These are phyloP conservation scores for Pogona vitticeps DNA, from an alignment of 2,113 vertebrate genomes.

Conservation along the genomic window DNA sequence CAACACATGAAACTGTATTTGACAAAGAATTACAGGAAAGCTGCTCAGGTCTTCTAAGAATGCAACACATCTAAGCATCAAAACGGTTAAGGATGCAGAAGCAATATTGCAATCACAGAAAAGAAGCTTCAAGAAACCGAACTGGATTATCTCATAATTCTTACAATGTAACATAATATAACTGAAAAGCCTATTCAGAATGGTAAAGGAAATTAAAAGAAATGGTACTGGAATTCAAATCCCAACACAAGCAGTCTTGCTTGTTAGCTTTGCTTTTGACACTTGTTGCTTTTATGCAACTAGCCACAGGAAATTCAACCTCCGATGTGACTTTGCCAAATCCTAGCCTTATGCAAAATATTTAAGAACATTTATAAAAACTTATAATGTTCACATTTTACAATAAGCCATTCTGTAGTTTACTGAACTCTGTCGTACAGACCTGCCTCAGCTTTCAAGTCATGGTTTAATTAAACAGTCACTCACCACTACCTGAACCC, in stretches of 20 bases:
- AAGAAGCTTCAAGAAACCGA: background rate
- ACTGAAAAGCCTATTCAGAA: conserved; percentile 6
- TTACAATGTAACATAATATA: background rate
- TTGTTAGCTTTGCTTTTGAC: background rate
- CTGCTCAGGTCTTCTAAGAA: conserved; percentile 3
- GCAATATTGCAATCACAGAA: background rate
- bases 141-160: background rate
- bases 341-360: background rate
- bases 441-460: too few relatives aligned
- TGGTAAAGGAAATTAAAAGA: background rate
- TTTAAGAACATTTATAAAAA: background rate
- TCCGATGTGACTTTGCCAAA: too few relatives aligned
- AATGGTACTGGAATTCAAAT: background rate
- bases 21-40: background rate
- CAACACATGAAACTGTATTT: background rate
- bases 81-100: background rate
- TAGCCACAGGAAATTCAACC: background rate
- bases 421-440: too few relatives aligned
- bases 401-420: too few relatives aligned
- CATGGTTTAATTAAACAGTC: too few relatives aligned
- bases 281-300: background rate
- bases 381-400: too few relatives aligned
- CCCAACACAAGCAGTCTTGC: too few relatives aligned
- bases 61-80: background rate
- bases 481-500: too few relatives aligned